Percentiles rank a stretch among this genome's conserved stretches.
Evolutionary conservation across 2,113 vertebrate genomes (phyloP).

Genomic region (Bambusicola thoracicus): DNA sequence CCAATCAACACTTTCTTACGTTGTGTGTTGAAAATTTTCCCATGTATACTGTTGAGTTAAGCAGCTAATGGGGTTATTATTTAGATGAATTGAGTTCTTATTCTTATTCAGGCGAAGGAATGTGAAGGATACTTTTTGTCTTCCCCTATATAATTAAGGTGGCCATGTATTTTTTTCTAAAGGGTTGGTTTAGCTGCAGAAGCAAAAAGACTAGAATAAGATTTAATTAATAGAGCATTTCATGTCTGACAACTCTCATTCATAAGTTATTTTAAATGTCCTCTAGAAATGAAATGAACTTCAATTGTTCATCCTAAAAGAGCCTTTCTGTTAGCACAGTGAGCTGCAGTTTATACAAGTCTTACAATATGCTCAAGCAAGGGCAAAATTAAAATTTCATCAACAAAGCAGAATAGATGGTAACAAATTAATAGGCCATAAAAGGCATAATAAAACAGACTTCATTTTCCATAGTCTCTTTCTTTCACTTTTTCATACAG

Average conservation of each 20-base stretch:
- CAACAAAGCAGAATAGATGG: constrained; percentile 88
- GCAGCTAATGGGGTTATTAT: constrained; percentile 97
- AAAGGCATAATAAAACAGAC: constrained; percentile 72
- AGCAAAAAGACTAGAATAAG: constrained; percentile 90
- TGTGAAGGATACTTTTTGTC: constrained; percentile 99
- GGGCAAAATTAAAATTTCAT: constrained; percentile 96
- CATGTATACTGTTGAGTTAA: constrained; percentile 90
- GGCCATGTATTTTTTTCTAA: constrained; percentile 88
- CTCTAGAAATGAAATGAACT: constrained; percentile 81
- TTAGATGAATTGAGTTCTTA: constrained; percentile 89
- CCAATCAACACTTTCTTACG: constrained; percentile 80
- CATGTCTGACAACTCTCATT: constrained; percentile 90
- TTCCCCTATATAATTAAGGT: constrained; percentile 90
- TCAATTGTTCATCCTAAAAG: constrained; percentile 85
- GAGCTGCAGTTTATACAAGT: constrained; percentile 87
- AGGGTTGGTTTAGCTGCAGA: constrained; percentile 87
- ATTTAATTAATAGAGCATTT: constrained; percentile 98
- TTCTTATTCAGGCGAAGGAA: constrained; percentile 91
- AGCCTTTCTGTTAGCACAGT: constrained; percentile 76
- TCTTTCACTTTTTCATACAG: constrained; percentile 73
- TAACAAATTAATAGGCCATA: constrained; percentile 87
- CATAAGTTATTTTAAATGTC: constrained; percentile 89
- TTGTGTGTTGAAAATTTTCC: constrained; percentile 84
- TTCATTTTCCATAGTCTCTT: constrained; percentile 71
- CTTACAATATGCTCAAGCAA: constrained; percentile 86